Percentiles rank a stretch among this genome's conserved stretches.
phyloP scores from a whole-genome alignment of 1,140 invertebrate genomes.

The Scaptomyza hsui region DNA sequence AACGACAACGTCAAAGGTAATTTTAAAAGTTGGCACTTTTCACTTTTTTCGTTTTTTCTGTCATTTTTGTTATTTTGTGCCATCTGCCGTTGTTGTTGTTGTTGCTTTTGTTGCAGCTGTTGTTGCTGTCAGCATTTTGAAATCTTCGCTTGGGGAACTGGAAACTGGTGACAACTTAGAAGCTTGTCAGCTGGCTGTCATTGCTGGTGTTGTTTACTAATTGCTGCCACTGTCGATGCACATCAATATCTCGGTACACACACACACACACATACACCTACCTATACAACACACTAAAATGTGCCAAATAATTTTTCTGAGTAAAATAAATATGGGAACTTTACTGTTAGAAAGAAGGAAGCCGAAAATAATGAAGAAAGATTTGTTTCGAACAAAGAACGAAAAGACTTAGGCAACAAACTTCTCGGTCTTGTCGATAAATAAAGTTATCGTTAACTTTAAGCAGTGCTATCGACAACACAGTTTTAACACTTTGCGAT shows the following conservation, averaged over 20 bases:
- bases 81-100: background rate
- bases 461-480: too few relatives aligned
- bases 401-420: too few relatives aligned
- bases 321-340: too few relatives aligned
- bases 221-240: conserved; percentile 16
- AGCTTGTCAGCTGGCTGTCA: conserved; percentile 36
- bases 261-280: too few relatives aligned
- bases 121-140: conserved; percentile 23
- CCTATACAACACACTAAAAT: too few relatives aligned
- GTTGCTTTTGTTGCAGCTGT: background rate
- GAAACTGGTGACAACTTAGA: conserved; percentile 20
- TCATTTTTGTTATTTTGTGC: too few relatives aligned
- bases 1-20: conserved; percentile 5
- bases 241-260: background rate
- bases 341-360: too few relatives aligned
- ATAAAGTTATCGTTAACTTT: too few relatives aligned
- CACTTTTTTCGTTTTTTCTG: conserved; percentile 45
- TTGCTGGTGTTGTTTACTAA: conserved; percentile 31
- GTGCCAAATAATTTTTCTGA: too few relatives aligned
- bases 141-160: conserved; percentile 15
- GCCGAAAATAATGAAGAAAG: too few relatives aligned
- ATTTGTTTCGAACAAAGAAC: too few relatives aligned
- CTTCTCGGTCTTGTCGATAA: background rate
- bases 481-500: background rate
- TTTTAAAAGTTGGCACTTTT: conserved; percentile 56